A percentile compares a stretch with the other conserved stretches of the same genome.
Evolutionary conservation across 2,113 vertebrate species (phyloP).

Genomic region (Gavialis gangeticus): DNA sequence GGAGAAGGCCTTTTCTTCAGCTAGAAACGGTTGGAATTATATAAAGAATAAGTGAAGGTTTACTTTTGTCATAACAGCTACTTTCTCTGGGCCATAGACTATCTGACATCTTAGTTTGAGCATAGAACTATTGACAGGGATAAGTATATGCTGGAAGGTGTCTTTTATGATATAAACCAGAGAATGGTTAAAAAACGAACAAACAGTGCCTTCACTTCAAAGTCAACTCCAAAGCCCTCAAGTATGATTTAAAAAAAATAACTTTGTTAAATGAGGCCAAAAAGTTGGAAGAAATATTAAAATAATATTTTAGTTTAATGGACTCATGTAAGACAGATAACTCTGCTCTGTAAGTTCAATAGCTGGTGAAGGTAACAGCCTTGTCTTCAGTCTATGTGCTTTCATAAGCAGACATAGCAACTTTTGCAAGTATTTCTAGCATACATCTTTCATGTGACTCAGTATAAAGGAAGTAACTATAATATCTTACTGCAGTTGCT

Average conservation of each 20-base stretch:
- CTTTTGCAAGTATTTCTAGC: not conserved
- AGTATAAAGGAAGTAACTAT: not conserved
- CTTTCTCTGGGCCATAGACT: not conserved
- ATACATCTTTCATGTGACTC: not conserved
- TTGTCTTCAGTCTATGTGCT: not conserved
- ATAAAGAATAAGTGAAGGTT: not conserved
- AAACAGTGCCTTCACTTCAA: not conserved
- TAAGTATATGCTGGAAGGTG: not conserved
- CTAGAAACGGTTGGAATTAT: not conserved
- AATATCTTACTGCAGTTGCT: not conserved
- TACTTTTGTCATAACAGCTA: not conserved
- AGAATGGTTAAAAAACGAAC: not conserved
- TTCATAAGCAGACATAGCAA: slow-evolving; percentile 11
- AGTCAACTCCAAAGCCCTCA: fast-evolving
- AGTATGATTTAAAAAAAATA: not conserved
- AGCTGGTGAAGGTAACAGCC: not conserved
- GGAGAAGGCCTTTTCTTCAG: too few species aligned
- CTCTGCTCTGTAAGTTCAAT: not conserved
- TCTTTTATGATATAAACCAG: too few species aligned
- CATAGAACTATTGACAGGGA: not conserved
- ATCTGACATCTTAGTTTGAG: not conserved
- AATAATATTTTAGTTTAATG: not conserved
- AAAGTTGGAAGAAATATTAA: not conserved
- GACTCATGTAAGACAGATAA: not conserved
- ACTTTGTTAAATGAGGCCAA: not conserved